Evolutionary conservation across 2,113 vertebrate species (phyloP), one percentile per base, ranked within the genome.

Genomic region (Girardinichthys multiradiatus): DNA sequence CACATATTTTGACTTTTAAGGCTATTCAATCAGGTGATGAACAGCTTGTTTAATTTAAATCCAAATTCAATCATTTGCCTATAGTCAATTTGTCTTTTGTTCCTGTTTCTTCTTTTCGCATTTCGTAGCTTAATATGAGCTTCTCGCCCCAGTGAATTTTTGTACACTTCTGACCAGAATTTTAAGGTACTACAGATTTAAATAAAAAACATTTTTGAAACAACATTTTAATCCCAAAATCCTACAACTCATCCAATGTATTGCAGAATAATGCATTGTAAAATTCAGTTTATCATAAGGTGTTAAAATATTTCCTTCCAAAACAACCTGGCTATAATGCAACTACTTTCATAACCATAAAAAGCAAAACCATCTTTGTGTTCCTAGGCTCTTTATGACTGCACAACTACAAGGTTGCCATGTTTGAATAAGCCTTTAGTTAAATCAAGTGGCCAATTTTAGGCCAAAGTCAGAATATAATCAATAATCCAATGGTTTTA

Each of bases 371-470:
- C 54, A 29, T 1, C 35, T 59, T 27, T 54, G 31, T 57, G 30
- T 69, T 58, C 35, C 61, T 59, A 66, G 27, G 72, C 54, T 51
- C 61, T 57, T 76, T 79, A 65, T 62, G 51, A 27, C 11, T 27
- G 5, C 39, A 31, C 29, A 15, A 42, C 62, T 66, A 48, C 63
- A 54, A 39, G 2, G 19, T 3, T 65, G 37, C 2, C 2, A n/a
- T 79, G 67, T 73, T 64, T 87, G 59, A 77, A 71, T 70, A 60
- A 68, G 65, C 19, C 27, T 33, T n/a, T 2, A 76, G 61, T 72
- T 24, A 68, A 81, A 64, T 70, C 75, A 76, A 12, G 61, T 30
- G 54, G 30, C 62, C 81, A 62, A 74, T 26, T 57, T 10, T 27
- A 70, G 30, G 33, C 17, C 11, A 9, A 31, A 11, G 35, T 1